Evolutionary conservation across 2,113 vertebrate species (phyloP).

Genomic region (Syngnathus floridae): DNA sequence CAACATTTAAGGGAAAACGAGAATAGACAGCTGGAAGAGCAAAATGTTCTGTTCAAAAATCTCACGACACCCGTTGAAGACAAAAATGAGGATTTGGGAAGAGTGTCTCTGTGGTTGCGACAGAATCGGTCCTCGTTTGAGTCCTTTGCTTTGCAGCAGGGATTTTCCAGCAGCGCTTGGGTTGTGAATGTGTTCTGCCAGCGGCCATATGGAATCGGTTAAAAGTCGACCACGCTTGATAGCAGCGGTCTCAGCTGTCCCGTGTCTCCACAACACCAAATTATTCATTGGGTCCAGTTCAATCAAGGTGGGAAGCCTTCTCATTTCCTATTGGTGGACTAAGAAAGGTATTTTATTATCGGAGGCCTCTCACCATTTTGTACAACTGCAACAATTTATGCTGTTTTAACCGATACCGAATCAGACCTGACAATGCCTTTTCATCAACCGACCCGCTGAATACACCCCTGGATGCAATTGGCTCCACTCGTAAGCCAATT

Average conservation of each 20-base stretch:
- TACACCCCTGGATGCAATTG: not conserved
- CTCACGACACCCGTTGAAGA: too few species aligned
- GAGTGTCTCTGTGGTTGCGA: conserved; percentile 17
- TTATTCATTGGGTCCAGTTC: not conserved
- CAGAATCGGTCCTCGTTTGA: conserved; percentile 21
- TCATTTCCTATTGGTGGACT: not conserved
- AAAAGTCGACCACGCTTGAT: conserved; percentile 13
- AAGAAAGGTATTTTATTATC: too few species aligned
- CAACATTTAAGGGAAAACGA: too few species aligned
- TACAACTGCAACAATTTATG: too few species aligned
- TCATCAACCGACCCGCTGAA: not conserved
- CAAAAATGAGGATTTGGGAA: too few species aligned
- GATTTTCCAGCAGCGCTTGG: conserved; percentile 43
- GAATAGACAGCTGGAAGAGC: too few species aligned
- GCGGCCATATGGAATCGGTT: conserved; percentile 42
- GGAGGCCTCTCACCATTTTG: too few species aligned
- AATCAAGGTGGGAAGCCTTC: not conserved
- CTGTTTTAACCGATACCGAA: not conserved
- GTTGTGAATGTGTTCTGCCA: conserved; percentile 30
- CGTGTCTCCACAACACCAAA: too few species aligned
- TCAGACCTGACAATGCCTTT: not conserved
- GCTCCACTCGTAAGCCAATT: not conserved
- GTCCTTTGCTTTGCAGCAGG: conserved; percentile 41
- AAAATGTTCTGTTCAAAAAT: too few species aligned
- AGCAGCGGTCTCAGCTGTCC: not conserved